Evolutionary conservation across 1,140 invertebrate genomes (phyloP).

Genomic region (Pseudomyrmex cubaensis): DNA sequence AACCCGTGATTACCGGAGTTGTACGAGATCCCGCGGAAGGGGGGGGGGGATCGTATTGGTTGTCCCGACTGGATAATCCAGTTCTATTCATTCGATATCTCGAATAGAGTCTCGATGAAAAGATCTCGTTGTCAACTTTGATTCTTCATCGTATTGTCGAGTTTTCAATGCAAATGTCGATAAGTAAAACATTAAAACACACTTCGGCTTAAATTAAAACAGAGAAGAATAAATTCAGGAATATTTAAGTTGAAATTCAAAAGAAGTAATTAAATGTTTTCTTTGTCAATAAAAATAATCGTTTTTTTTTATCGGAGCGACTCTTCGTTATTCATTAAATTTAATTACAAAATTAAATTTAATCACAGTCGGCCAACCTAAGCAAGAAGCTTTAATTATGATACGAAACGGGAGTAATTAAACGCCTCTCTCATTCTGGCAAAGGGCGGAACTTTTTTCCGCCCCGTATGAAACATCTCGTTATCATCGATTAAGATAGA

Average conservation of each 20-base stretch:
- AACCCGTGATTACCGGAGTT: slow-evolving; percentile 40
- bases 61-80: slow-evolving; percentile 23
- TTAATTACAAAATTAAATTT: background rate
- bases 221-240: no score
- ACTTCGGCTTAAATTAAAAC: no score
- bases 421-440: no score
- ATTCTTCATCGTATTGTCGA: slow-evolving; percentile 9
- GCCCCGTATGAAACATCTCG: slow-evolving; percentile 6
- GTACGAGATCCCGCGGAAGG: slow-evolving; percentile 41
- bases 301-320: background rate
- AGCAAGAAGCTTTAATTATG: background rate
- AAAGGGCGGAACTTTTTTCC: background rate
- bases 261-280: background rate
- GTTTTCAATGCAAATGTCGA: background rate
- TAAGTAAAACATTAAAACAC: no score
- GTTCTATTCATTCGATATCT: slow-evolving; percentile 30
- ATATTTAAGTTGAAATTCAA: background rate
- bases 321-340: background rate
- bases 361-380: background rate
- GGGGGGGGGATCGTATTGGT: slow-evolving; percentile 25
- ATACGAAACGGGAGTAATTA: no score
- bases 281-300: background rate
- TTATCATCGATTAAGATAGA: slow-evolving; percentile 57
- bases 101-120: background rate
- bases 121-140: slow-evolving; percentile 35